Percentiles rank a stretch among this genome's conserved stretches.
phyloP scores from a whole-genome alignment of 1,140 invertebrate species.

The Aphaenogaster floridana region DNA sequence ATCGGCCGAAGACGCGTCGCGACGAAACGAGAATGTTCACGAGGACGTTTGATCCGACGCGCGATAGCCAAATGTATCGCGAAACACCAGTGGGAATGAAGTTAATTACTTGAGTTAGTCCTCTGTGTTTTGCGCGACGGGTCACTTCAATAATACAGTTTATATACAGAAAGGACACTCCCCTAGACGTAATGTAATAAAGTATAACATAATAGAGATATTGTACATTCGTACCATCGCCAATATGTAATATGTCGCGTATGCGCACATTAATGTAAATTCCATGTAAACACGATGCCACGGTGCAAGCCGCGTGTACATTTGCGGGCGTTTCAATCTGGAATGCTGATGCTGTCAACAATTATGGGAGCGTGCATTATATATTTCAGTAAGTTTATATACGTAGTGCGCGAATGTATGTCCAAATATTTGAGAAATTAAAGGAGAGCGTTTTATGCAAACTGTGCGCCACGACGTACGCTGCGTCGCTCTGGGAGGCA shows the following conservation, averaged over 20 bases:
- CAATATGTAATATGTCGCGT: slow-evolving; percentile 14
- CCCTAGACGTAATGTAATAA: slow-evolving; percentile 16
- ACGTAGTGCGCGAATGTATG: neutral
- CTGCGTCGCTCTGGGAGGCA: neutral
- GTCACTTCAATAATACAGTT: neutral
- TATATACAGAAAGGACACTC: neutral
- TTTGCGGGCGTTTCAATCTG: slow-evolving; percentile 51
- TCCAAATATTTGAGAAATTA: slow-evolving; percentile 20
- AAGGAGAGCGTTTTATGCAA: neutral
- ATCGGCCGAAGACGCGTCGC: neutral
- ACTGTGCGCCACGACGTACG: neutral
- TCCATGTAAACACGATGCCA: slow-evolving; percentile 43
- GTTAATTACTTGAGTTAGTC: slow-evolving; percentile 29
- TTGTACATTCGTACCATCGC: neutral
- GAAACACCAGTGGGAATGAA: neutral
- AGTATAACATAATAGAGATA: slow-evolving; percentile 34
- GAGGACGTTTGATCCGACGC: neutral
- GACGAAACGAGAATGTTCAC: neutral
- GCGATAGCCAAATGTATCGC: neutral
- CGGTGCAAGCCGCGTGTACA: neutral
- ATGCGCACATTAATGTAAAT: slow-evolving; percentile 55
- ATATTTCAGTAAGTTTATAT: slow-evolving; percentile 23
- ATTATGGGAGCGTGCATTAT: slow-evolving; percentile 18
- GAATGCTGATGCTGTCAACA: slow-evolving; percentile 52
- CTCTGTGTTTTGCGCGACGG: neutral